Evolutionary conservation across 2,888 invertebrate species (phyloP).

Genomic region (Agrilus mali): DNA sequence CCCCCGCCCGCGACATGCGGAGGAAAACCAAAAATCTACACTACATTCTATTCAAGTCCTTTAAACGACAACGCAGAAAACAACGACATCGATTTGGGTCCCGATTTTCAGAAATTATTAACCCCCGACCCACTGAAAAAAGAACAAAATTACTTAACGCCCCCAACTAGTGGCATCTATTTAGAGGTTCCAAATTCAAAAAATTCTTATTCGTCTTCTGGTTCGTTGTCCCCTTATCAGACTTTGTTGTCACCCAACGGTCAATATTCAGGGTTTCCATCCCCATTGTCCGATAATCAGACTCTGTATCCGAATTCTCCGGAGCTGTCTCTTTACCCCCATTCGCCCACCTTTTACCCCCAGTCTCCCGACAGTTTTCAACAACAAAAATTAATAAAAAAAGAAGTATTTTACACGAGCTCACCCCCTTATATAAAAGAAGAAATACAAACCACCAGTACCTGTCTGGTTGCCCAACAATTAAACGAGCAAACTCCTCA

Average conservation of each 20-base stretch:
- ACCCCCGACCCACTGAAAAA: slow-evolving; percentile 17
- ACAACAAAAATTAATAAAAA: slow-evolving; percentile 31
- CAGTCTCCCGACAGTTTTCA: slow-evolving; percentile 40
- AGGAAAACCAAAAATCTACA: slow-evolving; percentile 26
- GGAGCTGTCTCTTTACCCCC: slow-evolving; percentile 37
- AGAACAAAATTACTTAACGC: slow-evolving; percentile 9
- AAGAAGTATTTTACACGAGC: slow-evolving; percentile 43
- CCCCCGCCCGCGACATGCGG: slow-evolving; percentile 37
- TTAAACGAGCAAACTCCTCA: slow-evolving; percentile 41
- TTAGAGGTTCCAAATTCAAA: slow-evolving; percentile 32
- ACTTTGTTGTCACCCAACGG: slow-evolving; percentile 34
- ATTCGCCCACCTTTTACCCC: slow-evolving; percentile 42
- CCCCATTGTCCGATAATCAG: slow-evolving; percentile 32
- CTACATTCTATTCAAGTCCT: slow-evolving; percentile 26
- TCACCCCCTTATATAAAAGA: slow-evolving; percentile 35
- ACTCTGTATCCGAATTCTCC: slow-evolving; percentile 33
- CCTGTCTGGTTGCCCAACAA: slow-evolving; percentile 30
- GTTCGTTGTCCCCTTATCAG: slow-evolving; percentile 33
- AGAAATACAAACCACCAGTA: slow-evolving; percentile 12
- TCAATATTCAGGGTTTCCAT: slow-evolving; percentile 38
- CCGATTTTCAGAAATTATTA: slow-evolving; percentile 31
- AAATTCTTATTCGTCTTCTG: slow-evolving; percentile 22
- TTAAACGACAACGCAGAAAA: slow-evolving; percentile 21
- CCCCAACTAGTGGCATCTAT: slow-evolving; percentile 21
- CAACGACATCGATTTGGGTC: slow-evolving; percentile 23